phyloP scores from a whole-genome alignment of 2,797 vertebrate genomes.

The Buceros bicornis region DNA sequence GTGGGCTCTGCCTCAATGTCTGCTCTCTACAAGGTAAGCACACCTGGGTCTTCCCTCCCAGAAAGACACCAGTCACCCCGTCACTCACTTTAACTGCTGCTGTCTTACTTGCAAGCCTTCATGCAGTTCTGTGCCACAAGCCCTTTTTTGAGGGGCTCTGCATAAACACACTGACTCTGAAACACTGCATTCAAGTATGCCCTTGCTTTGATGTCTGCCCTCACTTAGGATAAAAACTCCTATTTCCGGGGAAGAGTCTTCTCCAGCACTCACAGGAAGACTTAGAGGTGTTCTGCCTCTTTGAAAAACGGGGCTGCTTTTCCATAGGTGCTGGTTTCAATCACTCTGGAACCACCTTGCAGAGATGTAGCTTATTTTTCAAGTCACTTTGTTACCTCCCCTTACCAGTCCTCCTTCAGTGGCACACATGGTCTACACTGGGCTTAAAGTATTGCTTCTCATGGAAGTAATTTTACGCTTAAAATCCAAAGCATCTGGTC shows the following conservation, averaged over 20 bases:
- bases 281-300: background rate
- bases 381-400: background rate
- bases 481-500: background rate
- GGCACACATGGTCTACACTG: accelerated
- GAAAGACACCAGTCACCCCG: accelerated
- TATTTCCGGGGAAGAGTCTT: background rate
- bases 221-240: background rate
- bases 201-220: background rate
- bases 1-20: constrained; percentile 96
- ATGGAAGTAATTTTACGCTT: background rate
- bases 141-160: background rate
- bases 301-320: background rate
- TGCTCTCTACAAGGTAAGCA: constrained; percentile 93
- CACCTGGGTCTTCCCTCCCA: background rate
- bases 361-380: background rate
- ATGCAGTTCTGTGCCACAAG: background rate
- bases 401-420: background rate
- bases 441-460: background rate
- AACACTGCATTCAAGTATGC: background rate
- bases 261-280: background rate
- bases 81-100: background rate
- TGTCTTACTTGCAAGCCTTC: background rate
- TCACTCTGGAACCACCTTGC: background rate
- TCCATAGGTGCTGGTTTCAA: background rate
- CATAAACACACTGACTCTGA: background rate